A percentile compares a stretch with the other conserved stretches of the same genome.
Evolutionary conservation across 1,140 invertebrate species (phyloP).

Genomic region (Trachelipus rathkii): DNA sequence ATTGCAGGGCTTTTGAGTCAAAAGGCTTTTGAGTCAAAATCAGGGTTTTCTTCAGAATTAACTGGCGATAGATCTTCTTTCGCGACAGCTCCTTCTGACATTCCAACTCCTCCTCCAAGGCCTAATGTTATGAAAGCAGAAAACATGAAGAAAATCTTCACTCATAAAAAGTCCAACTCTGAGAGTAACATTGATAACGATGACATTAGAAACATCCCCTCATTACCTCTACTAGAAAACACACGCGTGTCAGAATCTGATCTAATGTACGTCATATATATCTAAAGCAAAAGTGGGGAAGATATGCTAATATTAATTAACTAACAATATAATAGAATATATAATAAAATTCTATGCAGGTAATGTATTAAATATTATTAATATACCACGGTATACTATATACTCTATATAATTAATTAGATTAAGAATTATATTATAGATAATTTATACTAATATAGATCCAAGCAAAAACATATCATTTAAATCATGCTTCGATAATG

Average conservation of each 20-base stretch:
- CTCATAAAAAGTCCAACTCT: background rate
- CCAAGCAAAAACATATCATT: too few species aligned
- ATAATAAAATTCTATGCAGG: too few species aligned
- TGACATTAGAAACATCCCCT: background rate
- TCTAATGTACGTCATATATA: background rate
- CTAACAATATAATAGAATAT: too few species aligned
- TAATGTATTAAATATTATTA: too few species aligned
- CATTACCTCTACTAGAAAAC: background rate
- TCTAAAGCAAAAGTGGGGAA: too few species aligned
- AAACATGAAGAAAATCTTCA: background rate
- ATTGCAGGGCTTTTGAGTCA: conserved; percentile 33
- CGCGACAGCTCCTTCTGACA: conserved; percentile 30
- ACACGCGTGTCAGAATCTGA: background rate
- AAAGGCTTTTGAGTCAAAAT: conserved; percentile 12
- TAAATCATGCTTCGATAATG: too few species aligned
- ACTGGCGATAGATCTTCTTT: conserved; percentile 32
- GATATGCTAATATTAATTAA: too few species aligned
- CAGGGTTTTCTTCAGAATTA: conserved; percentile 21
- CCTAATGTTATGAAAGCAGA: background rate
- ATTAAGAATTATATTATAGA: too few species aligned
- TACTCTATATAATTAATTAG: too few species aligned
- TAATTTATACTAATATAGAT: too few species aligned
- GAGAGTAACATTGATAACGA: background rate
- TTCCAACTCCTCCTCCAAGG: conserved; percentile 16
- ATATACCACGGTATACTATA: too few species aligned